Evolutionary conservation across 2,113 vertebrate species (phyloP), one percentile per base, ranked within the genome.

Genomic region (Amphiprion percula): DNA sequence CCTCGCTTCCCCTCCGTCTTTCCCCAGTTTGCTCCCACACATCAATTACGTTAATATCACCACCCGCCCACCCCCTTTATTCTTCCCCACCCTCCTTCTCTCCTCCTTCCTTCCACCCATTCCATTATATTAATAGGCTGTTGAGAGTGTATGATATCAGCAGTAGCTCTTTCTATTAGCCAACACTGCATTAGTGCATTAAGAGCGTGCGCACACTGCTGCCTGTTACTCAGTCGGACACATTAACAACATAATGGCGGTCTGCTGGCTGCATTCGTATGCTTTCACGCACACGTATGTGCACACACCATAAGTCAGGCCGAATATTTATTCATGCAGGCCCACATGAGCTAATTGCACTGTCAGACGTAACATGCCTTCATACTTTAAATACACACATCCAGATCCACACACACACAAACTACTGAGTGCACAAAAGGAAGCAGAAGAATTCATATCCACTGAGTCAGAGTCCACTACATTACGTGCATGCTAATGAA

Each of bases 61-160:
- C 70, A 63, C 76, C 55, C 75, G 37, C 56, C 56, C 37, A 50
- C 19, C 55, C 15, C 5, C 44, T 21, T 54, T 54, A 46, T 30
- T 63, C n/a, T 28, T 28, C 46, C 47, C 24, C 59, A 68, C 46
- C 26, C 16, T 3, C 23, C 53, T 39, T 50, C 56, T 39, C 55
- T 21, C 63, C 23, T 26, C 21, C n/a, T 12, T 47, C 67, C 69
- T 65, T 77, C 66, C 73, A 67, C 47, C 59, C 68, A 62, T 55
- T 62, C 72, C 41, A 77, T 90, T 74, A 84, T 73, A 85, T 84
- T 84, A 88, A 90, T 73, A 85, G 75, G 75, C 74, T 77, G 24
- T 80, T 83, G 69, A 74, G 59, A 75, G 82, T 80, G 49, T 74
- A 66, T 78, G 74, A 82, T 83, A 85, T 76, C 68, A 80, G 59